Percentiles rank a stretch among this genome's conserved stretches.
Evolutionary conservation across 2,888 invertebrate species (phyloP).

Genomic region (Cynaeus angustus): DNA sequence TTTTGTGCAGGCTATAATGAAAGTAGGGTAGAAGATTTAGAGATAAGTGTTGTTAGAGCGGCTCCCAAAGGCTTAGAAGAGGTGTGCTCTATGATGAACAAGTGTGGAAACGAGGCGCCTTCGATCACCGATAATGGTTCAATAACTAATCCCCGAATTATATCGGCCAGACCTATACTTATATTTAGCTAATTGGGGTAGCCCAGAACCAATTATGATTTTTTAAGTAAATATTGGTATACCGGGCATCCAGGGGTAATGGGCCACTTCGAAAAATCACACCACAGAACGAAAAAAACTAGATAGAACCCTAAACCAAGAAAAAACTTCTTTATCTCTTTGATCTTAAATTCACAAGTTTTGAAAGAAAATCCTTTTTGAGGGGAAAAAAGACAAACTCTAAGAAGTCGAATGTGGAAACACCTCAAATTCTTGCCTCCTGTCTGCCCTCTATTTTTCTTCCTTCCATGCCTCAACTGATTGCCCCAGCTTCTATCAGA

Average conservation of each 20-base stretch:
- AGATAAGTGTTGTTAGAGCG: slow-evolving; percentile 35
- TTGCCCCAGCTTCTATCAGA: slow-evolving; percentile 46
- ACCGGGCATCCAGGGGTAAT: slow-evolving; percentile 56
- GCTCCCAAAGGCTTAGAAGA: background rate
- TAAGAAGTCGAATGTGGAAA: too few species aligned
- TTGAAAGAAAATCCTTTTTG: too few species aligned
- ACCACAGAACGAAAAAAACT: background rate
- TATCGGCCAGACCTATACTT: slow-evolving; percentile 68
- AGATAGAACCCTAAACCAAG: too few species aligned
- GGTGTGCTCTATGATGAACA: slow-evolving; percentile 46
- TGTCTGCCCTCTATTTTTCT: slow-evolving; percentile 20
- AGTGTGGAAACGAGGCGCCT: slow-evolving; percentile 66
- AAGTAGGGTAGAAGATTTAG: slow-evolving; percentile 32
- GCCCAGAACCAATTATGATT: slow-evolving; percentile 69
- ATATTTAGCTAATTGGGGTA: slow-evolving; percentile 70
- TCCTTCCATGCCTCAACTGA: slow-evolving; percentile 41
- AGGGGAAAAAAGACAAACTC: too few species aligned
- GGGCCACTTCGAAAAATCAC: slow-evolving; percentile 1
- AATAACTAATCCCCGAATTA: slow-evolving; percentile 69
- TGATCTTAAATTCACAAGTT: too few species aligned
- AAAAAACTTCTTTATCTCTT: too few species aligned
- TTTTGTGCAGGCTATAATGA: slow-evolving; percentile 41
- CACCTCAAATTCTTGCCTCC: too few species aligned
- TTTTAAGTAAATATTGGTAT: slow-evolving; percentile 67
- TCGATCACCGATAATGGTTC: slow-evolving; percentile 68